Conservation (phyloP, 2,888 invertebrate species). For the Trachelus stipa region DNA sequence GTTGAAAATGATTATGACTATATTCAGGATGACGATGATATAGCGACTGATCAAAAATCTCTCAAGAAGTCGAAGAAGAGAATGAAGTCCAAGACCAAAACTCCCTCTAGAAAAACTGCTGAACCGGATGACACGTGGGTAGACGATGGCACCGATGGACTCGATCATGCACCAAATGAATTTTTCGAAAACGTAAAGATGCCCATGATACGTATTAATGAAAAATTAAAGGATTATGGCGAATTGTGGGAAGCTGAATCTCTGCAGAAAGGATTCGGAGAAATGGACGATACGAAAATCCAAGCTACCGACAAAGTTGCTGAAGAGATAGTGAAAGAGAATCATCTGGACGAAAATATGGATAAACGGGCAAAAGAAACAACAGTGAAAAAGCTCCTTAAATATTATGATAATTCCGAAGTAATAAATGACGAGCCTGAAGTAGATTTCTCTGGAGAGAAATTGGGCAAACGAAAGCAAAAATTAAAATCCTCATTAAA, state of each 20-base stretch:
- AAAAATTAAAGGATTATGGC: conserved; percentile 25
- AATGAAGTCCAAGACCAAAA: neutral
- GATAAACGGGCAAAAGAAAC: conserved; percentile 30
- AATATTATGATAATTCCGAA: conserved; percentile 30
- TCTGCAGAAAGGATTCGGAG: conserved; percentile 11
- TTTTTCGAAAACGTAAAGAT: conserved; percentile 34
- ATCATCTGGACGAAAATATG: conserved; percentile 16
- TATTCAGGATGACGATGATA: conserved; percentile 23
- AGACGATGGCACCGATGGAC: conserved; percentile 26
- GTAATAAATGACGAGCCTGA: neutral
- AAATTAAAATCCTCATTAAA: neutral
- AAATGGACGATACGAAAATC: conserved; percentile 7
- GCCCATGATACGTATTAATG: conserved; percentile 16
- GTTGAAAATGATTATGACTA: conserved; percentile 30
- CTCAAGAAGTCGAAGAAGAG: neutral
- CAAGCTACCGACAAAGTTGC: conserved; percentile 15
- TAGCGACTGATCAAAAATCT: neutral
- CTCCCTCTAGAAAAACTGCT: neutral
- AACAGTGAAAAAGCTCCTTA: conserved; percentile 26
- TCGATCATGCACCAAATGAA: conserved; percentile 34
- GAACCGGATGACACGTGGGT: conserved; percentile 30
- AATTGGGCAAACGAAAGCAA: neutral
- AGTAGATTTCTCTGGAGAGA: neutral
- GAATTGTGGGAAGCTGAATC: conserved; percentile 47
- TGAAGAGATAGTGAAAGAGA: conserved; percentile 18